A percentile compares a stretch with the other conserved stretches of the same genome.
Evolutionary conservation across 2,888 invertebrate genomes (phyloP).

Genomic region (Zaprionus bogoriensis): DNA sequence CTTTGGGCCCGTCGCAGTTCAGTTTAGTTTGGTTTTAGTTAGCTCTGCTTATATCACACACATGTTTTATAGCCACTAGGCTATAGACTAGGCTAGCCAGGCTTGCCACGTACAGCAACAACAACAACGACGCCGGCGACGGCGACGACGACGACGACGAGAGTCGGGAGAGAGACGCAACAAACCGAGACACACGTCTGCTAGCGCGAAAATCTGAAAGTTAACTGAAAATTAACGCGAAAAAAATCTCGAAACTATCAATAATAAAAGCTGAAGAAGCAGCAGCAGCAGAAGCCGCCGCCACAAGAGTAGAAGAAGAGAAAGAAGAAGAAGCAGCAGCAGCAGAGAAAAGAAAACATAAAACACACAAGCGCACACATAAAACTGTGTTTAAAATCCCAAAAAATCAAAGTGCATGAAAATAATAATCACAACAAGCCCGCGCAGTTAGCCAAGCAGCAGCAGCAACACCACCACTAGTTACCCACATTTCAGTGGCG

Average conservation of each 20-base stretch:
- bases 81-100: slow-evolving; percentile 18
- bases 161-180: slow-evolving; percentile 13
- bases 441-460: slow-evolving; percentile 44
- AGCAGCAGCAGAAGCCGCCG: slow-evolving; percentile 29
- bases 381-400: slow-evolving; percentile 74
- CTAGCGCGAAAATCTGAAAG: slow-evolving; percentile 81
- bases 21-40: slow-evolving; percentile 23
- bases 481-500: slow-evolving; percentile 71
- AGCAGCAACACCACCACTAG: slow-evolving; percentile 42
- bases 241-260: slow-evolving; percentile 69
- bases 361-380: slow-evolving; percentile 31
- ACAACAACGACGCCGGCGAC: background rate
- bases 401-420: slow-evolving; percentile 82
- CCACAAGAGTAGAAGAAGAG: background rate
- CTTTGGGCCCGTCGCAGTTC: slow-evolving; percentile 12
- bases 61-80: slow-evolving; percentile 24
- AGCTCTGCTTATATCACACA: slow-evolving; percentile 38
- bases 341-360: slow-evolving; percentile 57
- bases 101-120: background rate
- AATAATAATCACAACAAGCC: slow-evolving; percentile 78
- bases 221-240: slow-evolving; percentile 79
- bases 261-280: slow-evolving; percentile 54
- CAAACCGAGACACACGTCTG: slow-evolving; percentile 74
- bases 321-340: slow-evolving; percentile 36
- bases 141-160: slow-evolving; percentile 20